Evolutionary conservation across 2,113 vertebrate genomes (phyloP), one percentile per base, ranked within the genome.

Genomic region (Amphilophus citrinellus): DNA sequence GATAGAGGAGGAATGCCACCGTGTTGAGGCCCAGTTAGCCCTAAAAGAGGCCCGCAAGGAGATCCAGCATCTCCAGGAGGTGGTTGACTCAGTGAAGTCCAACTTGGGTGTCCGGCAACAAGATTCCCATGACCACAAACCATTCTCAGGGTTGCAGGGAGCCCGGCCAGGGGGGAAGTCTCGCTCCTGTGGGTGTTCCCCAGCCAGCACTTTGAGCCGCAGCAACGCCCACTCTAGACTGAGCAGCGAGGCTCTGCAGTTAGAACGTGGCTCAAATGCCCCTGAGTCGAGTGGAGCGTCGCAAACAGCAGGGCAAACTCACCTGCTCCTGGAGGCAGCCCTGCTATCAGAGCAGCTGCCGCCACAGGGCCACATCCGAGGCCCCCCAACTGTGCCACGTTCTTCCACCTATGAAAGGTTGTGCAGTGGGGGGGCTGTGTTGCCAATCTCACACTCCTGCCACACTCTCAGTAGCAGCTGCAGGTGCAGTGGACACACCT

Each of bases 1-100:
- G 98, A 98, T 99, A 2, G 98, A 99, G 91, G 98, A 99, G 93
- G 98, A 99, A 60, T 99, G 98, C 56, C 98, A 99, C 85, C 98
- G 98, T 0, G 97, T 99, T 85, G 98, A 99, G 85, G 98, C 98
- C 20, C 98, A 99, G 95, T 94, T 99, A 85, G 98, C 98, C 0
- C 93, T 99, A 14, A 99, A 99, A 86, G 97, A 99, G 42, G 98
- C 98, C 7, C 97, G 97, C 84, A 97, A 96, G 85, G 98, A 99
- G 95, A 99, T 99, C 93, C 96, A 96, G 86, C 97, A 98, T 92
- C 97, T 99, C 65, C 97, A 98, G 84, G 97, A 97, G 79, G 97
- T 99, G 81, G 97, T 99, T 1, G 98, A 99, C 88, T 96, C 96
- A 0, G 98, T 98, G 76, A 96, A 94, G 89, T 96, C 96, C 93